Conservation (phyloP, 1,140 invertebrate genomes). For the Dreissena rostriformis region DNA sequence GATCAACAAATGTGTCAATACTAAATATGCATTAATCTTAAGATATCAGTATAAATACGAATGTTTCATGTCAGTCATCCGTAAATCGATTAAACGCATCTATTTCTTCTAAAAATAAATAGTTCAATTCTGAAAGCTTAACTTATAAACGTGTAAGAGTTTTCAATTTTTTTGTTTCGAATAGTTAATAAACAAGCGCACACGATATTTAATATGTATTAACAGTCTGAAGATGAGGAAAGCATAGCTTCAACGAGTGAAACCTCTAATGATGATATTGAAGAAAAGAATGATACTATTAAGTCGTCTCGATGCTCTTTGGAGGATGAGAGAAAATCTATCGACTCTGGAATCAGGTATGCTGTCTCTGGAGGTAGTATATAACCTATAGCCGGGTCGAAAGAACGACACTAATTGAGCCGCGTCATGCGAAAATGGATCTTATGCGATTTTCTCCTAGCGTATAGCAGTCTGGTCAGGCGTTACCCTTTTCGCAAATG, state of each 20-base stretch:
- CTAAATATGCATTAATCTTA: background rate
- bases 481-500: background rate
- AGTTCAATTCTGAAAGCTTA: no score
- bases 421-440: background rate
- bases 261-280: no score
- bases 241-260: background rate
- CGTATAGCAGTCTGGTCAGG: background rate
- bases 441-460: background rate
- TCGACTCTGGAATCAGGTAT: constrained; percentile 45
- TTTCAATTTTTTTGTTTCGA: background rate
- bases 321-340: constrained; percentile 15
- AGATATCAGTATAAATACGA: background rate
- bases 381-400: background rate
- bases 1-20: background rate
- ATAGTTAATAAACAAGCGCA: no score
- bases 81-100: background rate
- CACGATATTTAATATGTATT: background rate
- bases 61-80: background rate
- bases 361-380: background rate
- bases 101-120: no score
- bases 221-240: background rate
- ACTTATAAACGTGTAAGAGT: background rate
- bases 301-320: background rate
- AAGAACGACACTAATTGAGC: no score
- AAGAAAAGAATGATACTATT: background rate